A percentile compares a stretch with the other conserved stretches of the same genome.
Evolutionary conservation across 1,140 invertebrate genomes (phyloP).

Genomic region (Trissolcus basalis): DNA sequence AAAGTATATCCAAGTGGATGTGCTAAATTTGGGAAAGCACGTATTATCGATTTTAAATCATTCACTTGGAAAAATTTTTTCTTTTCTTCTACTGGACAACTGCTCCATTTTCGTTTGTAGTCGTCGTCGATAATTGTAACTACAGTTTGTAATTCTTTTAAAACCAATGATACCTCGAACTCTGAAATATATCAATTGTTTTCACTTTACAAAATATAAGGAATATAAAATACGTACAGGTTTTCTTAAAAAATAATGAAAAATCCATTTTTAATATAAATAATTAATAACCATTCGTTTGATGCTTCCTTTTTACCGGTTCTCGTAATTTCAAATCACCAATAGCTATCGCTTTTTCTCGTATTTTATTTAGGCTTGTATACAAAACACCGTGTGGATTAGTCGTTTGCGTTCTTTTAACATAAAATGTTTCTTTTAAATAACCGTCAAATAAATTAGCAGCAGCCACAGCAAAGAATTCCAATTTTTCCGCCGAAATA

Average conservation of each 20-base stretch:
- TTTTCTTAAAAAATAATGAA: too few species aligned
- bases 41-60: constrained; percentile 9
- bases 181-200: constrained; percentile 10
- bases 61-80: background rate
- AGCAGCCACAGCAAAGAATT: too few species aligned
- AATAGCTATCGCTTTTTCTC: constrained; percentile 3
- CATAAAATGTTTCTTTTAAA: constrained; percentile 1
- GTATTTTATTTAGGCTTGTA: background rate
- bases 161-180: background rate
- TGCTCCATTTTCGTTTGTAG: constrained; percentile 16
- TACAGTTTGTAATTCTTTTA: constrained; percentile 8
- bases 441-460: too few species aligned
- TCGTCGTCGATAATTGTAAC: constrained; percentile 14
- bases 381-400: constrained; percentile 5
- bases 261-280: too few species aligned
- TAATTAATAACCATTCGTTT: background rate
- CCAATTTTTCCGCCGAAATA: too few species aligned
- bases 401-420: background rate
- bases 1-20: constrained; percentile 21
- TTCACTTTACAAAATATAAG: too few species aligned
- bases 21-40: constrained; percentile 6
- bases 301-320: constrained; percentile 5
- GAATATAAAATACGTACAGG: too few species aligned
- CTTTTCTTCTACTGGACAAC: constrained; percentile 2
- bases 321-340: constrained; percentile 7